A percentile compares a stretch with the other conserved stretches of the same genome.
Evolutionary conservation across 2,113 vertebrate species (phyloP).

Genomic region (Herpetotheres cachinnans): DNA sequence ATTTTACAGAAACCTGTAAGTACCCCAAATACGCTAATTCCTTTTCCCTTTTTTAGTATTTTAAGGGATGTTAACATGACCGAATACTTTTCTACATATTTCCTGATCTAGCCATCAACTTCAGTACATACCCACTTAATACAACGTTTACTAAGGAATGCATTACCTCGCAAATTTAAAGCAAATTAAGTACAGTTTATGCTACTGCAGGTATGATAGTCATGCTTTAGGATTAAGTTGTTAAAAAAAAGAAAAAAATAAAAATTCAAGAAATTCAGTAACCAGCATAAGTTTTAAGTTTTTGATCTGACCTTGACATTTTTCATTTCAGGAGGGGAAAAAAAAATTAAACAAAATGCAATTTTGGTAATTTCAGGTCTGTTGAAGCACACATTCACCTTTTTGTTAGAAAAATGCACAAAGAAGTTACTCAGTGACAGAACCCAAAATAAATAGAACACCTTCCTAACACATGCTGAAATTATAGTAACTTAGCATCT

Average conservation of each 20-base stretch:
- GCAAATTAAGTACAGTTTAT: not conserved
- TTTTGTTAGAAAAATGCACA: not conserved
- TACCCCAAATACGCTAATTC: not conserved
- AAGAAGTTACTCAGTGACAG: not conserved
- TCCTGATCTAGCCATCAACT: not conserved
- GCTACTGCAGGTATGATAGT: not conserved
- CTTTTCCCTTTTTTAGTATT: not conserved
- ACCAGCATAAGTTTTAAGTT: not conserved
- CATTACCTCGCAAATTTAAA: not conserved
- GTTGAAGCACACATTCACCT: not conserved
- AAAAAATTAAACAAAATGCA: not conserved
- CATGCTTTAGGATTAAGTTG: not conserved
- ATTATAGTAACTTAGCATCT: not conserved
- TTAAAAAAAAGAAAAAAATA: not conserved
- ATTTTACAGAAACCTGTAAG: not conserved
- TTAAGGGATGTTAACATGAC: not conserved
- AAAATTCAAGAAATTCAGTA: not conserved
- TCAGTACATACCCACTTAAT: not conserved
- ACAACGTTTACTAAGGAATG: rapidly evolving
- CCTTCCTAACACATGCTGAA: not conserved
- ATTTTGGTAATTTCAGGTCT: not conserved
- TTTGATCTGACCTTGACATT: not conserved
- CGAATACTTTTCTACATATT: not conserved
- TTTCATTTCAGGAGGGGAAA: not conserved
- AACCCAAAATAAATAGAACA: not conserved